phyloP scores from a whole-genome alignment of 2,888 invertebrate species.

The Drosophila diplacantha region DNA sequence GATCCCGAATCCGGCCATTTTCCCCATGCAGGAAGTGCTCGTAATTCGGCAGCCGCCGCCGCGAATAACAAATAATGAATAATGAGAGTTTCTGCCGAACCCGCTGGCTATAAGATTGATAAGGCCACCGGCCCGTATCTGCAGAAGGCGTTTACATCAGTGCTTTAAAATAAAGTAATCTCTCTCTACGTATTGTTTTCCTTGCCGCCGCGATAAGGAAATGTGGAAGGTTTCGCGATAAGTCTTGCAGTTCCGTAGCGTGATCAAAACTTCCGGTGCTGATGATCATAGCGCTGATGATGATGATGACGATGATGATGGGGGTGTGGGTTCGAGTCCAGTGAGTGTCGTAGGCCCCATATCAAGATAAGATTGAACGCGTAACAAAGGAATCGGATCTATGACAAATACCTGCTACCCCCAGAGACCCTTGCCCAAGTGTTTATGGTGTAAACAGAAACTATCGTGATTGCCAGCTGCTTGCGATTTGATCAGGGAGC shows the following conservation, averaged over 20 bases:
- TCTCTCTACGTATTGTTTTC: constrained; percentile 26
- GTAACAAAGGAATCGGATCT: constrained; percentile 29
- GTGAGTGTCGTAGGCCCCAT: constrained; percentile 56
- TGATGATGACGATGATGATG: constrained; percentile 58
- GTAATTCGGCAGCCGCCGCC: constrained; percentile 13
- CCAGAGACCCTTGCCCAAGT: background rate
- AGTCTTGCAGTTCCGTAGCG: constrained; percentile 36
- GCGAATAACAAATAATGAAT: constrained; percentile 45
- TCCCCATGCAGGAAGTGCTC: constrained; percentile 22
- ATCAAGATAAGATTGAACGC: constrained; percentile 55
- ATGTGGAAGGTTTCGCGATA: constrained; percentile 39
- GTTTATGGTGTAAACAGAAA: constrained; percentile 34
- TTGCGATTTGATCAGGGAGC: background rate
- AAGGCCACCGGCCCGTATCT: constrained; percentile 20
- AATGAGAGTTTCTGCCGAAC: constrained; percentile 48
- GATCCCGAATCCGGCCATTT: background rate
- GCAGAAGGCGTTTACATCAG: constrained; percentile 34
- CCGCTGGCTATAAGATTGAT: constrained; percentile 23
- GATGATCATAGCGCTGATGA: constrained; percentile 39
- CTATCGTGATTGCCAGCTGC: background rate
- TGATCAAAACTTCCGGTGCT: constrained; percentile 60
- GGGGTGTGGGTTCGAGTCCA: constrained; percentile 34
- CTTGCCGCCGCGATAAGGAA: constrained; percentile 25
- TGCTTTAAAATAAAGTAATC: constrained; percentile 38
- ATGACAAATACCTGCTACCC: constrained; percentile 23